Conservation (phyloP, 1,140 invertebrate genomes). For the Tetranychus cinnabarinus region DNA sequence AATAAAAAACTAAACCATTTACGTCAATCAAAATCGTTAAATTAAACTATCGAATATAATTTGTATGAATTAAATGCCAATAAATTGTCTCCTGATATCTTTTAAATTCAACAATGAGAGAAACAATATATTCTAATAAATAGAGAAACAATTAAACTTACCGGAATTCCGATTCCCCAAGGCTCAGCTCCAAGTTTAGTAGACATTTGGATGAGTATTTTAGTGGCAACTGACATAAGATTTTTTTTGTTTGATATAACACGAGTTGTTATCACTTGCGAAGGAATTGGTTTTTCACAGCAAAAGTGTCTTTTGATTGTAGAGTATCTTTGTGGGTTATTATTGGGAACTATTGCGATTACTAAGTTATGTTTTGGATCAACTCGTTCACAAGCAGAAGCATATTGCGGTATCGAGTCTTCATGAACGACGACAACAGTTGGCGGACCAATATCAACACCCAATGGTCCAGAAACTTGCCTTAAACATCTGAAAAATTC, state of each 20-base stretch:
- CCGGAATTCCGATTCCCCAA: constrained; percentile 28
- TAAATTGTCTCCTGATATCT: too few species aligned
- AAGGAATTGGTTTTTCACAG: constrained; percentile 31
- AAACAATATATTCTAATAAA: too few species aligned
- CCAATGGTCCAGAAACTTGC: constrained; percentile 17
- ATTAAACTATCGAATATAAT: too few species aligned
- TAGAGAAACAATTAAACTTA: background rate
- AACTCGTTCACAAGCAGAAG: background rate
- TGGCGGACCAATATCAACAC: constrained; percentile 18
- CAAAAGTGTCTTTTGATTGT: constrained; percentile 64
- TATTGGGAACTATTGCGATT: constrained; percentile 38
- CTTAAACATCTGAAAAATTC: constrained; percentile 18
- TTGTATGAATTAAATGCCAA: too few species aligned
- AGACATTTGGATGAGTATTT: constrained; percentile 36
- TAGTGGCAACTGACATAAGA: constrained; percentile 45
- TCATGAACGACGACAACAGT: background rate
- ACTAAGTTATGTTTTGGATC: constrained; percentile 18
- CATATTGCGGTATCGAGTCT: background rate
- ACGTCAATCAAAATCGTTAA: too few species aligned
- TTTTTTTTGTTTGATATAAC: constrained; percentile 18
- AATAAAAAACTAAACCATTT: too few species aligned
- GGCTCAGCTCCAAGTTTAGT: constrained; percentile 32
- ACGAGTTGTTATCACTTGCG: constrained; percentile 41
- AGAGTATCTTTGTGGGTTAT: constrained; percentile 32
- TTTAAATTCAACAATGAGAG: too few species aligned